Base-by-base conservation (phyloP, 2,888 invertebrate genomes). In the Pyralis farinalis region DNA sequence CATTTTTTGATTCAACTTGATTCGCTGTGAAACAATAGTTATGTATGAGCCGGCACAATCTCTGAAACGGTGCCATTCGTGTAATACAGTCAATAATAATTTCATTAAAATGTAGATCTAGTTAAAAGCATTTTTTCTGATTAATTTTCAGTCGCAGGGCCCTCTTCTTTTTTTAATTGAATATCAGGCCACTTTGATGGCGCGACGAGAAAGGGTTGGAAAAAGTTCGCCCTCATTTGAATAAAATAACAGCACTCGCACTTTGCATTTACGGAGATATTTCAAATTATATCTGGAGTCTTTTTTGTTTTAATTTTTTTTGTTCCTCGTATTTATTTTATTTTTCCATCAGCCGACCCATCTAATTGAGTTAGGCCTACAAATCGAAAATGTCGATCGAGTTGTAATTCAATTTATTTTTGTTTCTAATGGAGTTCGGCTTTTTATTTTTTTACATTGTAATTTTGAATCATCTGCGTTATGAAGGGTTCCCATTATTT, bases 61-160 rank as follows among this genome's bases (percentile, higher is more conserved):
- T 67, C 63, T 43, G 70, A 78, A 75, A 80, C 69, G 65, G 70
- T 64, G 63, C 72, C 76, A 77, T 81, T 82, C 81, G 79, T 79
- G 77, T 84, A 84, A 88, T 83, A 76, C 79, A 78, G 85, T 87
- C 87, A 87, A 87, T 88, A 88, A 88, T 88, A 87, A 88, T 88
- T 88, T 87, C 87, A 87, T 88, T 85, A 87, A 88, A 87, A 88
- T 88, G 88, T 88, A 88, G 87, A 88, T 88, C 84, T 87, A 87
- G 88, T 87, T 88, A 87, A 88, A 88, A 88, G 87, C 88, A 87
- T 88, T 88, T 88, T 88, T 88, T 87, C 85, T 87, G 86, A 87
- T 87, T 87, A 87, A 88, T 87, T 88, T 88, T 82, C 86, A 87
- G 86, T 86, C 87, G 84, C 83, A 84, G 68, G 72, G 53, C 46